These are phyloP conservation scores for Homarus americanus DNA, from an alignment of 1,140 invertebrate genomes.

Conservation along the genomic window DNA sequence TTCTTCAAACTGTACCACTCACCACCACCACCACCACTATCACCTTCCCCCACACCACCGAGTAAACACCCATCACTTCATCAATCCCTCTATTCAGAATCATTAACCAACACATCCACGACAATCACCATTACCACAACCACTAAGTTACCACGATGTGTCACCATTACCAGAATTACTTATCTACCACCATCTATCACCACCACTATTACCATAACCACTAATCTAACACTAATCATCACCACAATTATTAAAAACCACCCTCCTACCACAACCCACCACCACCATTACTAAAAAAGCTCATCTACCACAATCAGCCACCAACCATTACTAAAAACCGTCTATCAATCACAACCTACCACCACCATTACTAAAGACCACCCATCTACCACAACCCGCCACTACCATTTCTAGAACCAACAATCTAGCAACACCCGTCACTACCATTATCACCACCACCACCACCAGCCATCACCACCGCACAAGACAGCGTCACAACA, in stretches of 20 bases:
- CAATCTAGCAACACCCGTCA: not conserved
- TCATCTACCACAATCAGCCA: not conserved
- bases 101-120: too few species aligned
- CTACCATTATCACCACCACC: constrained; percentile 1
- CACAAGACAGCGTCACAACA: not conserved
- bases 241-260: constrained; percentile 4
- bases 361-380: not conserved
- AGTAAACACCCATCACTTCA: too few species aligned
- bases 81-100: too few species aligned
- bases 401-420: not conserved
- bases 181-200: not conserved
- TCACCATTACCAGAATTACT: not conserved
- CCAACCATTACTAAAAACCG: too few species aligned
- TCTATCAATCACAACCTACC: too few species aligned
- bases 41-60: too few species aligned
- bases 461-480: not conserved
- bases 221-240: not conserved
- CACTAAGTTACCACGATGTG: not conserved
- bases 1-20: too few species aligned
- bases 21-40: not conserved
- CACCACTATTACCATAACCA: constrained; percentile 4
- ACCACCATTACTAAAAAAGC: not conserved
- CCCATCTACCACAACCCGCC: not conserved
- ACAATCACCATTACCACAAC: not conserved
- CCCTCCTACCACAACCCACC: not conserved